A percentile compares a stretch with the other conserved stretches of the same genome.
These are phyloP conservation scores for Mimachlamys varia DNA, from an alignment of 2,888 invertebrate species.

Conservation along the genomic window DNA sequence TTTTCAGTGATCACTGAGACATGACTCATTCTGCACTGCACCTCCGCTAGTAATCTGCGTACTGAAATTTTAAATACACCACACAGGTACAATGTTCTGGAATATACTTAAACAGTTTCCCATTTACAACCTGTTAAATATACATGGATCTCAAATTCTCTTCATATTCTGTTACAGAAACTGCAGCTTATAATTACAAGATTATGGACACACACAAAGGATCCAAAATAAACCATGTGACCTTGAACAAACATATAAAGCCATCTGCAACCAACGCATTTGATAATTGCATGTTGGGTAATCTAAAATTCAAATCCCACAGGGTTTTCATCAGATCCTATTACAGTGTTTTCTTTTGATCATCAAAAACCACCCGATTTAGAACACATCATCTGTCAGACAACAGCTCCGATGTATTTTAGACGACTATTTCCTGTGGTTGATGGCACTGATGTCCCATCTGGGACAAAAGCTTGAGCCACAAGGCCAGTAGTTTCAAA, in stretches of 20 bases:
- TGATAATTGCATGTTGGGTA: background rate
- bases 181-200: background rate
- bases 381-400: conserved; percentile 22
- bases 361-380: background rate
- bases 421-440: background rate
- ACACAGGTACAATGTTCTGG: background rate
- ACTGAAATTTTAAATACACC: conserved; percentile 15
- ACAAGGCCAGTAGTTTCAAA: background rate
- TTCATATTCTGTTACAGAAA: background rate
- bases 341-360: conserved; percentile 9
- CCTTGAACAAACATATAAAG: background rate
- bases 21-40: background rate
- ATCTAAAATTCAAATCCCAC: conserved; percentile 32
- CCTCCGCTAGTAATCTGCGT: background rate
- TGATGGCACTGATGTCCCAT: background rate
- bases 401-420: background rate
- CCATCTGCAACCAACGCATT: conserved; percentile 7
- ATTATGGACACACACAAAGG: background rate
- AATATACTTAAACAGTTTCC: background rate
- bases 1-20: background rate
- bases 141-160: background rate
- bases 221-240: background rate
- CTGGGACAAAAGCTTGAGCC: background rate
- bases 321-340: background rate
- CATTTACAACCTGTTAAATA: background rate